Evolutionary conservation across 2,113 vertebrate genomes (phyloP).

Genomic region (Pluvialis apricaria): DNA sequence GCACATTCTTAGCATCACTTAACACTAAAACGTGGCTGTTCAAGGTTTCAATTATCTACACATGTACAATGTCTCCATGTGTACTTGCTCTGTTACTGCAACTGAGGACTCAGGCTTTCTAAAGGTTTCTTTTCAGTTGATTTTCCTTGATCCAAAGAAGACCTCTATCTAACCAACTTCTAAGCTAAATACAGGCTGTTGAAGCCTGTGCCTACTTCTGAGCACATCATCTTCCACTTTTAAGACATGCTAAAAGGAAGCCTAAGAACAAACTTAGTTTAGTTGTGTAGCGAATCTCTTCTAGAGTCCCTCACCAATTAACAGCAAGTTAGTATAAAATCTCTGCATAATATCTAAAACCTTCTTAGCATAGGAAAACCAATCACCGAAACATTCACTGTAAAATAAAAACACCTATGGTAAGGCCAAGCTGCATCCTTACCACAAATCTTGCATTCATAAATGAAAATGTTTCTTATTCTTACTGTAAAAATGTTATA

Average conservation of each 20-base stretch:
- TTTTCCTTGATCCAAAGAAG: neutral
- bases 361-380: neutral
- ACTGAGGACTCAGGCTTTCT: neutral
- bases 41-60: neutral
- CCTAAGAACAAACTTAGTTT: neutral
- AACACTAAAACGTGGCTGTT: neutral
- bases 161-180: neutral
- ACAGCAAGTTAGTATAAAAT: neutral
- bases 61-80: neutral
- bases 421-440: neutral
- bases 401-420: neutral
- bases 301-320: neutral
- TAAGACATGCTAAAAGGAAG: neutral
- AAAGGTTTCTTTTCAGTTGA: neutral
- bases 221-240: neutral
- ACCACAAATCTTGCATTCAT: neutral
- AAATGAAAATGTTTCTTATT: neutral
- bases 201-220: neutral
- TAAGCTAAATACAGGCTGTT: neutral
- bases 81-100: neutral
- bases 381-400: neutral
- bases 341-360: neutral
- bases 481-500: neutral
- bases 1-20: neutral
- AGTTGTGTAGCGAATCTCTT: neutral